A percentile compares a stretch with the other conserved stretches of the same genome.
Evolutionary conservation across 2,113 vertebrate species (phyloP).

Genomic region (Aptenodytes patagonicus): DNA sequence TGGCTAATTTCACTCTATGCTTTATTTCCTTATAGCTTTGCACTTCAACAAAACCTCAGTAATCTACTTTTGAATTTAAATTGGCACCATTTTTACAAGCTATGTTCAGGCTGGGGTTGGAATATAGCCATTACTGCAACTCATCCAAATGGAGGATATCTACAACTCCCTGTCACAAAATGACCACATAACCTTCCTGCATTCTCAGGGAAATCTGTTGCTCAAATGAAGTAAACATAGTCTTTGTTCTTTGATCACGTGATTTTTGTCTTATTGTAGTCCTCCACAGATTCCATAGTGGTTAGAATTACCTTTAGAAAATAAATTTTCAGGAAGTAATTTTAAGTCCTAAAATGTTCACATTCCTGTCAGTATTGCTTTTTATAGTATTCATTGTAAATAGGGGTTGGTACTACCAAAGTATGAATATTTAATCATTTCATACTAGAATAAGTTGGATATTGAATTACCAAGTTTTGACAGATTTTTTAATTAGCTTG

Average conservation of each 20-base stretch:
- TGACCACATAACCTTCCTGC: background rate
- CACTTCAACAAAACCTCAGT: background rate
- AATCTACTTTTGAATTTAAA: background rate
- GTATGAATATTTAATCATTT: background rate
- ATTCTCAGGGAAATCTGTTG: background rate
- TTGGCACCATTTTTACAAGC: background rate
- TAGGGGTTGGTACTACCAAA: background rate
- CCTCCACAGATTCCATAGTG: background rate
- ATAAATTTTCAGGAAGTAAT: background rate
- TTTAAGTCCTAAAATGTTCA: background rate
- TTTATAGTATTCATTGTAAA: background rate
- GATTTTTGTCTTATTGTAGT: background rate
- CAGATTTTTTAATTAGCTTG: background rate
- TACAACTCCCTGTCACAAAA: background rate
- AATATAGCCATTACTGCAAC: background rate
- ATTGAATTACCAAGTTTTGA: background rate
- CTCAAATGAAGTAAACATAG: background rate
- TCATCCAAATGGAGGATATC: background rate
- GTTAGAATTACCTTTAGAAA: background rate
- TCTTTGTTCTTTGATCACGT: background rate
- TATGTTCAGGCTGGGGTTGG: background rate
- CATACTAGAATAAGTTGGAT: background rate
- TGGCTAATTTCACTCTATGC: background rate
- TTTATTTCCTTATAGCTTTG: background rate
- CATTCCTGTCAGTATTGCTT: background rate